Conservation (phyloP, 64 coral and sea anemone species). For the Pocillopora verrucosa region DNA sequence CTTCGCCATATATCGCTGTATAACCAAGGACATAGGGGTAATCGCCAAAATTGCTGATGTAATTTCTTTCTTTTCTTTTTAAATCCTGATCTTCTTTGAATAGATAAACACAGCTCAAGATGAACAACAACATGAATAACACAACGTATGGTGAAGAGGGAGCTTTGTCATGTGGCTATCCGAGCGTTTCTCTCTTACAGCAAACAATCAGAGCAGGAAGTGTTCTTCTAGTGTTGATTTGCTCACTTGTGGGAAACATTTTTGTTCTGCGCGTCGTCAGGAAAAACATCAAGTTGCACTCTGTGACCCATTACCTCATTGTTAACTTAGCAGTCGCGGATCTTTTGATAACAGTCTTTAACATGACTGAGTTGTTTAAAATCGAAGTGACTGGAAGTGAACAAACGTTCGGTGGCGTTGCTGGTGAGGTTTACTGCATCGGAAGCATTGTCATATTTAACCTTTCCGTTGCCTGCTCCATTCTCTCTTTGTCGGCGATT, state of each 20-base stretch:
- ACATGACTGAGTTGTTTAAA: slow-evolving; percentile 32
- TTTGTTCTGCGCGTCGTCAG: slow-evolving; percentile 30
- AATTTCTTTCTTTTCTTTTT: neutral
- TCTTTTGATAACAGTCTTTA: slow-evolving; percentile 43
- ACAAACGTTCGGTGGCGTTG: slow-evolving; percentile 11
- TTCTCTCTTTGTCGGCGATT: slow-evolving; percentile 35
- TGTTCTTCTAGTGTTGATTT: neutral
- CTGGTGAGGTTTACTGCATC: slow-evolving; percentile 42
- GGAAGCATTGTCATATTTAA: slow-evolving; percentile 7
- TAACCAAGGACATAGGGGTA: neutral
- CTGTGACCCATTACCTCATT: slow-evolving; percentile 45
- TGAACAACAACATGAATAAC: slow-evolving; percentile 14
- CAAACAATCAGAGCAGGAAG: neutral
- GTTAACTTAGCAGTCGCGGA: slow-evolving; percentile 38
- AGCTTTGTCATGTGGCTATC: neutral
- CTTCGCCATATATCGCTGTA: too few relatives aligned
- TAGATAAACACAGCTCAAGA: neutral
- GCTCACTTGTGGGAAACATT: slow-evolving; percentile 11
- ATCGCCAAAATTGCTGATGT: neutral
- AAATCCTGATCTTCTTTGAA: neutral
- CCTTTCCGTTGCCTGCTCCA: slow-evolving; percentile 9
- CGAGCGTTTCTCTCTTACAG: neutral
- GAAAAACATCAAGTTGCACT: slow-evolving; percentile 21
- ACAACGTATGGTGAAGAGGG: neutral
- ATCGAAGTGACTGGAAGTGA: slow-evolving; percentile 10